These are phyloP conservation scores for Pelagia noctiluca DNA, from an alignment of 30 jellyfish, hydroid and myxozoan genomes.

Conservation along the genomic window DNA sequence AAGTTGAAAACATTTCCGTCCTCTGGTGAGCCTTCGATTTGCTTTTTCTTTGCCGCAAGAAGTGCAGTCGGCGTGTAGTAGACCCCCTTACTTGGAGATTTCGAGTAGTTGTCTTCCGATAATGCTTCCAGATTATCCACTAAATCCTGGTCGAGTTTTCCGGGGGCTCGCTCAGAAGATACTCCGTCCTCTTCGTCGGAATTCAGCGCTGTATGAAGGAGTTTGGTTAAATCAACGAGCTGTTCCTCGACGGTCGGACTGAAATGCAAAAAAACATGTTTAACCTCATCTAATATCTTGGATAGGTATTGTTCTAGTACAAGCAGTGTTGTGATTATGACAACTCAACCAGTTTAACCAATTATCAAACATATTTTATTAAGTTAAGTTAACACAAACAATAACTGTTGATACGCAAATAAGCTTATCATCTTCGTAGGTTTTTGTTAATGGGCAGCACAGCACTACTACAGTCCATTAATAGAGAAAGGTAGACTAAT, in stretches of 20 bases:
- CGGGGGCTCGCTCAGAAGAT: slow-evolving; percentile 74
- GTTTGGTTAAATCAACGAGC: slow-evolving; percentile 80
- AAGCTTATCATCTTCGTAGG: no score
- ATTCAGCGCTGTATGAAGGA: slow-evolving; percentile 84
- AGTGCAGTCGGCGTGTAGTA: slow-evolving; percentile 72
- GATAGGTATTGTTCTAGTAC: no score
- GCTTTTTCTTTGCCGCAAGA: slow-evolving; percentile 50
- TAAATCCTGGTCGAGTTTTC: slow-evolving; percentile 75
- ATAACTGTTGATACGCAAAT: no score
- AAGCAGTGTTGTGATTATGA: no score
- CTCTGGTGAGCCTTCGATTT: slow-evolving; percentile 64
- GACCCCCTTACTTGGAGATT: slow-evolving; percentile 65
- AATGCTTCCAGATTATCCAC: slow-evolving; percentile 67
- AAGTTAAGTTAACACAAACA: no score
- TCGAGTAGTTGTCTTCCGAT: slow-evolving; percentile 59
- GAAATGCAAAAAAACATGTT: background rate
- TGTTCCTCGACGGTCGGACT: slow-evolving; percentile 93
- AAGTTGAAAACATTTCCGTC: slow-evolving; percentile 24
- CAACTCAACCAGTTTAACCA: no score
- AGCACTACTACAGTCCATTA: no score
- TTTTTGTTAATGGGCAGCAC: no score
- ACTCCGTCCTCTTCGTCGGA: slow-evolving; percentile 84
- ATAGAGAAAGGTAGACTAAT: no score
- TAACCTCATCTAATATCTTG: no score
- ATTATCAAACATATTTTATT: no score